Conservation (phyloP, 2,113 vertebrate genomes). For the Saimiri boliviensis region DNA sequence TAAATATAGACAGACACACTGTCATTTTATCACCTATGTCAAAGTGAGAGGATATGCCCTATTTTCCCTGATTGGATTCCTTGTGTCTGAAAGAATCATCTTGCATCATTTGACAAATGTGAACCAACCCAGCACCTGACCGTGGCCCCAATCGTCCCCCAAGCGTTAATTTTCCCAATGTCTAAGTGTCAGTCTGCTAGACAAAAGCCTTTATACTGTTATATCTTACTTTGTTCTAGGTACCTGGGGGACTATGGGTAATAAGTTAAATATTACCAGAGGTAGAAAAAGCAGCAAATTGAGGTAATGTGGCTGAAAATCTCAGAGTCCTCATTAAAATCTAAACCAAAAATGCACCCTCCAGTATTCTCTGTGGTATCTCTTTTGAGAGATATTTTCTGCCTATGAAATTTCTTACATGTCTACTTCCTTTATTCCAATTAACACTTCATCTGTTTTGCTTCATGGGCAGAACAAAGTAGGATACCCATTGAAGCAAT, state of each 20-base stretch:
- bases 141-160: background rate
- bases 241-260: background rate
- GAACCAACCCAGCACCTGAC: background rate
- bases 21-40: background rate
- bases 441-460: background rate
- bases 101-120: background rate
- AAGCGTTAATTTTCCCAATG: background rate
- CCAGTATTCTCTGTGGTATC: background rate
- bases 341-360: background rate
- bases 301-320: background rate
- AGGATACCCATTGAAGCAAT: background rate
- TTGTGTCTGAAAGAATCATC: background rate
- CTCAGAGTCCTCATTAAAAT: conserved; percentile 3
- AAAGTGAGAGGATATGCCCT: background rate
- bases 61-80: background rate
- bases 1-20: background rate
- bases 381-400: conserved; percentile 35
- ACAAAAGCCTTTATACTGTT: background rate
- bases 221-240: background rate
- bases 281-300: background rate
- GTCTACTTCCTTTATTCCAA: conserved; percentile 4
- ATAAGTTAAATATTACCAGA: conserved; percentile 10
- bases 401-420: background rate
- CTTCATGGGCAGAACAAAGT: background rate
- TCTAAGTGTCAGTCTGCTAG: background rate